These are phyloP conservation scores for Hucho hucho DNA, from an alignment of 2,113 vertebrate species.

Conservation along the genomic window DNA sequence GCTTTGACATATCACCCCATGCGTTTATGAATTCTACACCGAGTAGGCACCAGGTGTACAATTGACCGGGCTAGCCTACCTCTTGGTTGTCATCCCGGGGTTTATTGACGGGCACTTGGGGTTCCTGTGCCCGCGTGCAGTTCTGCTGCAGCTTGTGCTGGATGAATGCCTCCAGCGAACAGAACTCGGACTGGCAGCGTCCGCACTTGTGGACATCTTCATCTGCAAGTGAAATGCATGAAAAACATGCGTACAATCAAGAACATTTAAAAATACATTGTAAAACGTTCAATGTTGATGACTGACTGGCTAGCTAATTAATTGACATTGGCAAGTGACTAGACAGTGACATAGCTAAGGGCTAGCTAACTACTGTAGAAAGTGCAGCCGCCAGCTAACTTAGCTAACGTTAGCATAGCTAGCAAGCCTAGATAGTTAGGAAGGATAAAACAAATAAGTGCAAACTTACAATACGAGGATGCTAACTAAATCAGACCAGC, in stretches of 20 bases:
- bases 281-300: neutral
- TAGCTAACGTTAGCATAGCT: too few relatives aligned
- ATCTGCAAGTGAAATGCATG: constrained; percentile 63
- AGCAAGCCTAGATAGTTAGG: too few relatives aligned
- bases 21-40: neutral
- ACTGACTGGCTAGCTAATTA: too few relatives aligned
- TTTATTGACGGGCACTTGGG: constrained; percentile 41
- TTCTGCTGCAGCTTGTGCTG: constrained; percentile 90
- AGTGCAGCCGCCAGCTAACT: too few relatives aligned
- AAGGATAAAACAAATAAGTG: too few relatives aligned
- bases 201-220: constrained; percentile 93
- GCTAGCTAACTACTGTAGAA: too few relatives aligned
- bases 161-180: constrained; percentile 90
- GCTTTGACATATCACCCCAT: neutral
- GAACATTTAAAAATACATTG: neutral
- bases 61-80: constrained; percentile 36
- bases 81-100: constrained; percentile 58
- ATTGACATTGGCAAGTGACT: too few relatives aligned
- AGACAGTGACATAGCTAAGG: too few relatives aligned
- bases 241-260: neutral
- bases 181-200: constrained; percentile 91
- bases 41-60: neutral
- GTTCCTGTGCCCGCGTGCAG: constrained; percentile 76
- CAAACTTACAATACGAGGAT: too few relatives aligned
- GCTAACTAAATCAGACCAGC: neutral